These are phyloP conservation scores for Gallinago jamesoni DNA, from an alignment of 2,113 vertebrate species.

Conservation along the genomic window DNA sequence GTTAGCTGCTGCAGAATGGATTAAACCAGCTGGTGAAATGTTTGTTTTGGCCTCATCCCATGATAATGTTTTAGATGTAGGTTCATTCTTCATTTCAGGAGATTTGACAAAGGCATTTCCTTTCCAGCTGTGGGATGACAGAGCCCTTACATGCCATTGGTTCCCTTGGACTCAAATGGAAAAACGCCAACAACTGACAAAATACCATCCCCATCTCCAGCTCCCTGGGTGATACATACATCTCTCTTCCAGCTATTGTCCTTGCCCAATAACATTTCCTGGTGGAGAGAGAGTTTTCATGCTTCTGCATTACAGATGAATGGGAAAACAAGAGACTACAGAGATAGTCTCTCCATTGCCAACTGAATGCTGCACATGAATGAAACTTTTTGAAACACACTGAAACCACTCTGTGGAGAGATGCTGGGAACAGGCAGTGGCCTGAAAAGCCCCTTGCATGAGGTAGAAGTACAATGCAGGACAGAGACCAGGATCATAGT, in stretches of 20 bases:
- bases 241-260: neutral
- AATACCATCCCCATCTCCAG: accelerated
- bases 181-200: neutral
- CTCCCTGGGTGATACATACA: neutral
- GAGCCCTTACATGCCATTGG: neutral
- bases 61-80: neutral
- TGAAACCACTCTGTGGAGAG: neutral
- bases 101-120: neutral
- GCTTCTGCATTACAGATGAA: neutral
- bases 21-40: neutral
- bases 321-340: neutral
- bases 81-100: neutral
- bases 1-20: neutral
- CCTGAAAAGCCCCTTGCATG: neutral
- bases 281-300: neutral
- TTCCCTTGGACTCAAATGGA: neutral
- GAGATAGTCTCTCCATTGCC: neutral
- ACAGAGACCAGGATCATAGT: accelerated
- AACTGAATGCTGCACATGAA: accelerated
- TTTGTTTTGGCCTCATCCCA: neutral
- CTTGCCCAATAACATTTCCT: neutral
- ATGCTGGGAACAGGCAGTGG: neutral
- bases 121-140: neutral
- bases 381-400: neutral
- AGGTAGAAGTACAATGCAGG: neutral